These are phyloP conservation scores for Trichechus manatus DNA, from an alignment of 2,113 vertebrate genomes.

Conservation along the genomic window DNA sequence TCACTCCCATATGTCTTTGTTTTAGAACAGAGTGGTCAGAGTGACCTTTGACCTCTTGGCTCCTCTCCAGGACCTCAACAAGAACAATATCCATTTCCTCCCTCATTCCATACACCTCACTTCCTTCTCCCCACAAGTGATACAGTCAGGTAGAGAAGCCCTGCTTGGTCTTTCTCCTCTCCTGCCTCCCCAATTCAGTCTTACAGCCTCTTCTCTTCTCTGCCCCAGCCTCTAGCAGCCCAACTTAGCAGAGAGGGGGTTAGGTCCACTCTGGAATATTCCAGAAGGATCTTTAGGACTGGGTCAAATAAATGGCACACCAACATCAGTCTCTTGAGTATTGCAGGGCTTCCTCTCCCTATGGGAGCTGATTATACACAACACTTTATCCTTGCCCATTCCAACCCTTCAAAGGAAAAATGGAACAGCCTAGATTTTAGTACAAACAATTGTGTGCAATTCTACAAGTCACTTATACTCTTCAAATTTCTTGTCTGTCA, in stretches of 20 bases:
- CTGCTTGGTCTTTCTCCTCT: background rate
- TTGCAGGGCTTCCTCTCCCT: background rate
- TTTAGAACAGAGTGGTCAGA: background rate
- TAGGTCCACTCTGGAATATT: background rate
- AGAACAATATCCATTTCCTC: background rate
- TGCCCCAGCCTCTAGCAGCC: background rate
- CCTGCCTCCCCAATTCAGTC: background rate
- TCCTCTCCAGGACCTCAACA: background rate
- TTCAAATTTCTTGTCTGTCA: background rate
- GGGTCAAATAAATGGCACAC: background rate
- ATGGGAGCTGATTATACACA: background rate
- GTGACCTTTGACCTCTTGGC: background rate
- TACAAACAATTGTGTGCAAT: background rate
- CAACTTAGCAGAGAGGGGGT: background rate
- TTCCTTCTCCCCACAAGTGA: background rate
- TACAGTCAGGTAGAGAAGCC: background rate
- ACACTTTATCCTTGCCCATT: background rate
- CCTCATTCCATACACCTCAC: background rate
- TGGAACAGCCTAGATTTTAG: background rate
- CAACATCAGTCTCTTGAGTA: background rate
- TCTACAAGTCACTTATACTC: background rate
- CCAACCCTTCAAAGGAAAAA: background rate
- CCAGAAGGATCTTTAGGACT: conserved; percentile 14
- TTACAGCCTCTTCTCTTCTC: background rate
- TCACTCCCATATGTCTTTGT: background rate